Evolutionary conservation across 2,888 invertebrate genomes (phyloP), one percentile per base, ranked within the genome.

Genomic region (Spialia ferax): DNA sequence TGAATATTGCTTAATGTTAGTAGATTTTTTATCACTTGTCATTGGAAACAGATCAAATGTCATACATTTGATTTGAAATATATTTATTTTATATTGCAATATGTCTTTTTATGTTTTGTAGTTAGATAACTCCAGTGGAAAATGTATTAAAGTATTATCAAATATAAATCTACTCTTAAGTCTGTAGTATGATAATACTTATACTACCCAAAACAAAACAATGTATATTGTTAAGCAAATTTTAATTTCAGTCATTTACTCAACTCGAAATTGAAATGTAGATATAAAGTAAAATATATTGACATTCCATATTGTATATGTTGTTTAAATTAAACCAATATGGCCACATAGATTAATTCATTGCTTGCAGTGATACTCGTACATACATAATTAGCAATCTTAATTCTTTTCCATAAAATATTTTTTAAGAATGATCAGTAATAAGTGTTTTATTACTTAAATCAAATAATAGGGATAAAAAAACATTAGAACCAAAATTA

Each of bases 31-130:
- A 91, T 90, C 89, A 88, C 85, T 50, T 90, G 90, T 91, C 90
- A 86, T 88, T 86, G 82, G 80, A 85, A 85, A 81, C 89, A 89
- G 88, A 87, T 93, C 93, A 93, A 91, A 93, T 93, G 93, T 93
- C 91, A 92, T 93, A 93, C 93, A 93, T 93, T 93, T 93, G 93
- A 89, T 93, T 91, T 91, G 89, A 92, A 93, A 93, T 92, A 93
- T 93, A 92, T 93, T 93, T 93, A 93, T 91, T 92, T 93, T 89
- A 89, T 88, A 91, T 91, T 90, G 86, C 89, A 88, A 89, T 86
- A 85, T 87, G 91, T 89, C 91, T 91, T 92, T 91, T 92, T 92
- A 82, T 93, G 92, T 91, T 91, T 90, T 91, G 92, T 93, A 92
- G 93, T 89, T 93, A 92, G 91, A 81, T 80, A 79, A 84, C 84